phyloP scores from a whole-genome alignment of 2,888 invertebrate genomes.

The Neoitamus cyanurus region DNA sequence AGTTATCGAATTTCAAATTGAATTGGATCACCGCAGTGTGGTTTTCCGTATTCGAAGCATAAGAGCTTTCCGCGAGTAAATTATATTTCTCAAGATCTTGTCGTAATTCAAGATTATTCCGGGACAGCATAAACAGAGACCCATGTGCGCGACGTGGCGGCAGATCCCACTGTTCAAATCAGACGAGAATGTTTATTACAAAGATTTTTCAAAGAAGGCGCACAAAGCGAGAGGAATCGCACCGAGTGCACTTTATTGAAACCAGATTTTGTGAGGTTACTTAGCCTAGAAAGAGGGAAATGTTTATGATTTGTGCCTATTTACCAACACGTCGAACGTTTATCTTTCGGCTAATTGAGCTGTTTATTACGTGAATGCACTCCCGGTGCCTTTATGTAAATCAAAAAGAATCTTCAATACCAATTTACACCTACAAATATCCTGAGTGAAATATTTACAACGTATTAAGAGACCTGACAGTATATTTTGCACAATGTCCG shows the following conservation, averaged over 20 bases:
- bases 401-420: not conserved
- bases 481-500: not conserved
- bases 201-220: not conserved
- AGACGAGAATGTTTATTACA: not conserved
- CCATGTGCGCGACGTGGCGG: not conserved
- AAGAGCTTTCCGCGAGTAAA: not conserved
- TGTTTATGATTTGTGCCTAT: slow-evolving; percentile 8
- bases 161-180: not conserved
- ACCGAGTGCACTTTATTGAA: not conserved
- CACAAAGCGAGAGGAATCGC: not conserved
- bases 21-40: not conserved
- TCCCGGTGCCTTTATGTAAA: not conserved
- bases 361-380: not conserved
- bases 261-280: not conserved
- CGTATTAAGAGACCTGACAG: not conserved
- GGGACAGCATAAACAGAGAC: not conserved
- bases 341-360: not conserved
- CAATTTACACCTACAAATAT: not conserved
- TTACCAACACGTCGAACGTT: not conserved
- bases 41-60: not conserved
- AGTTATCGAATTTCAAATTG: slow-evolving; percentile 1
- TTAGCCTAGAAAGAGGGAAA: not conserved
- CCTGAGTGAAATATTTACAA: not conserved
- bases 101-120: not conserved
- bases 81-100: slow-evolving; percentile 6